Conservation (phyloP, 2,113 vertebrate species). For the Laticauda laticaudata region DNA sequence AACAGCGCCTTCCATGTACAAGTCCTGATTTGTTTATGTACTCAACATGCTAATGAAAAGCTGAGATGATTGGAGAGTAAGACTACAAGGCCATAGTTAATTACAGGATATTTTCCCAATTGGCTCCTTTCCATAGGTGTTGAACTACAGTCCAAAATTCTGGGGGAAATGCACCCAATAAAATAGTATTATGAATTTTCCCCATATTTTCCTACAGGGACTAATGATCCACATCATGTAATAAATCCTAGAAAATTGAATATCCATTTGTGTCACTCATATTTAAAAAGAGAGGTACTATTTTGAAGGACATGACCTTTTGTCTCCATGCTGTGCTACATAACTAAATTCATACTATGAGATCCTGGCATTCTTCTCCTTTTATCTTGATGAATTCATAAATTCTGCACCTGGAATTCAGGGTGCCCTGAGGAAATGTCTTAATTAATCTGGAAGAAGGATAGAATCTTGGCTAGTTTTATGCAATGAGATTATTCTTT, state of each 20-base stretch:
- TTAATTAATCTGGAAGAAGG: background rate
- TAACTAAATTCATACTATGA: background rate
- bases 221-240: background rate
- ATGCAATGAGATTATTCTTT: background rate
- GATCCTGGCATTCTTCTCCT: background rate
- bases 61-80: background rate
- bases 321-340: background rate
- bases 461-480: background rate
- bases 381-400: conserved; percentile 3
- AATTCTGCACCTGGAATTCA: conserved; percentile 15
- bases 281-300: background rate
- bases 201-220: background rate
- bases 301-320: background rate
- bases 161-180: background rate
- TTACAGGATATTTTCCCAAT: background rate
- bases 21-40: background rate
- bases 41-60: background rate
- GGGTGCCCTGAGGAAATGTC: conserved; percentile 8
- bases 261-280: background rate
- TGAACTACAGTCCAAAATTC: background rate
- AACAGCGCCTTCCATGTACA: background rate
- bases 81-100: background rate
- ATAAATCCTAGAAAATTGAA: background rate
- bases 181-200: background rate
- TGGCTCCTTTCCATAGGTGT: background rate